Evolutionary conservation across 2,113 vertebrate genomes (phyloP), one percentile per base, ranked within the genome.

Genomic region (Girardinichthys multiradiatus): DNA sequence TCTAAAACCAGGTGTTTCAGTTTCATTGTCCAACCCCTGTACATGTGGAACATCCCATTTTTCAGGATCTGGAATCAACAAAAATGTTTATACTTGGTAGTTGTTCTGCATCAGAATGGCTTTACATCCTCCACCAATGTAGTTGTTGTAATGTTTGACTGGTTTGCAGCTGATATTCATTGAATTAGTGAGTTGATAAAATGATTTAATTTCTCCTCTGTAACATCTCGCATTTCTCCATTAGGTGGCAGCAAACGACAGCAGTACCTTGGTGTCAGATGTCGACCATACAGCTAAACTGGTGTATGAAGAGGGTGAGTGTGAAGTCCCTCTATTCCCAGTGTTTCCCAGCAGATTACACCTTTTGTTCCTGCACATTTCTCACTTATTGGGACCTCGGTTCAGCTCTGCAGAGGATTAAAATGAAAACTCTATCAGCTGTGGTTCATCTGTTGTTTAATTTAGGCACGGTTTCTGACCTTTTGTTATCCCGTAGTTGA

Each of bases 221-320:
- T 24, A 24, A n/a, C 24, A 8, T 11, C 13, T 71, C 28, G 13
- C 4, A 60, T 65, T 70, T 77, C 4, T 59, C 81, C 87, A 92
- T 92, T 79, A 99, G 97, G 94, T 98, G 90, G 95, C 95, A 74
- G 94, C 95, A 42, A 91, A 85, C 0, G 92, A 94, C 86, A 78
- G 86, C 61, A 80, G 82, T 29, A 93, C 94, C 33, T 85, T 82
- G 24, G 84, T 85, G 28, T 60, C 83, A 0, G 94, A 93, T 1
- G 87, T 96, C 58, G 94, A 93, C 84, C 95, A 94, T 88, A 95
- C 95, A 66, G 97, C 98, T 42, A 97, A 97, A 67, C 84, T 99
- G 81, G 95, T 99, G 4, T 99, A 99, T 89, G 97, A 99, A 83
- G 98, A 99, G 86, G 97, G 98, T 99, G 87, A 96, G 91, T 83